A percentile compares a stretch with the other conserved stretches of the same genome.
phyloP scores from a whole-genome alignment of 2,888 invertebrate genomes.

The Creontiades dilutus region DNA sequence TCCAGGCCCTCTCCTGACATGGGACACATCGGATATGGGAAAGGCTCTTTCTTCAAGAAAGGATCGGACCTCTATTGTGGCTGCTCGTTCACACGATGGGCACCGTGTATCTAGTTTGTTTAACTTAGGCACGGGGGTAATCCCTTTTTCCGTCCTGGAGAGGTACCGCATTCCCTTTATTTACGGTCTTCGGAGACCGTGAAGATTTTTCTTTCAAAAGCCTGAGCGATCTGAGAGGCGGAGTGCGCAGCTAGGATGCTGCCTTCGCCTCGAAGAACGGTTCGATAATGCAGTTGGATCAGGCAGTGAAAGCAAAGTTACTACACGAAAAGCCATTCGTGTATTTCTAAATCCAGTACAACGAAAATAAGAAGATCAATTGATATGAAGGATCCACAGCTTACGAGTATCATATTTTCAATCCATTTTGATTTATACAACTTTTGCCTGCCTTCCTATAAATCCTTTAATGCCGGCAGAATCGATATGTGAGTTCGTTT shows the following conservation, averaged over 20 bases:
- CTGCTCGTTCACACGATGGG: conserved; percentile 71
- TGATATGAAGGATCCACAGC: no score
- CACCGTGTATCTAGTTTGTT: conserved; percentile 66
- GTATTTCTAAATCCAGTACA: no score
- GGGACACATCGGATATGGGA: conserved; percentile 73
- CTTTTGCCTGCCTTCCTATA: no score
- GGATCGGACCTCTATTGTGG: conserved; percentile 65
- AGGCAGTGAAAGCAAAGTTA: background rate
- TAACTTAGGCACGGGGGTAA: conserved; percentile 67
- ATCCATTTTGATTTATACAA: no score
- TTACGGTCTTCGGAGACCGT: conserved; percentile 57
- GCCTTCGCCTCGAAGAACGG: background rate
- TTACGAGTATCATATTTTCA: no score
- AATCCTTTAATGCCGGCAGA: no score
- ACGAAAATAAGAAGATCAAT: no score
- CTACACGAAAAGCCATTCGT: no score
- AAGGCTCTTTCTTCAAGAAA: conserved; percentile 61
- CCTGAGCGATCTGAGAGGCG: conserved; percentile 19
- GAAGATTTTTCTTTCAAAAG: conserved; percentile 55
- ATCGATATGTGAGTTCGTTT: no score
- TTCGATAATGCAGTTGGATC: background rate
- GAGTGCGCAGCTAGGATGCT: conserved; percentile 24
- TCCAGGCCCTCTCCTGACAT: conserved; percentile 42
- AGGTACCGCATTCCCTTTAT: conserved; percentile 49
- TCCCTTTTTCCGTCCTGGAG: background rate